Evolutionary conservation across 2,888 invertebrate species (phyloP).

Genomic region (Rambutsinella grinnellia): DNA sequence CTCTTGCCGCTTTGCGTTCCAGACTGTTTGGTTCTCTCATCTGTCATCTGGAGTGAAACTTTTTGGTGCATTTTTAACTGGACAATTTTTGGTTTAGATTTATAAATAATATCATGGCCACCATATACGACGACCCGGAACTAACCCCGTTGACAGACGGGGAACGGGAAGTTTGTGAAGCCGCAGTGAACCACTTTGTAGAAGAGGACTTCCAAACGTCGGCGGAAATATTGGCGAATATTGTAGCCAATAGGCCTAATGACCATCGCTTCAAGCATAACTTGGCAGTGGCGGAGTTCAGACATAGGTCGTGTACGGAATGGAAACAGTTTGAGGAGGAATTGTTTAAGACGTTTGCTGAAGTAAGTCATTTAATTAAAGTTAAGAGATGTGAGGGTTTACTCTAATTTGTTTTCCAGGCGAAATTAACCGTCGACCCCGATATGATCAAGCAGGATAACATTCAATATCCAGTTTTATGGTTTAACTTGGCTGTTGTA

Average conservation of each 20-base stretch:
- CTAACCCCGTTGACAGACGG: constrained; percentile 45
- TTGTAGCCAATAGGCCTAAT: constrained; percentile 71
- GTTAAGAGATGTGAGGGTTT: too few species aligned
- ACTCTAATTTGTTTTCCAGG: constrained; percentile 36
- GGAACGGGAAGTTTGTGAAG: constrained; percentile 52
- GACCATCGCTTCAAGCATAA: constrained; percentile 86
- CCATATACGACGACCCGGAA: constrained; percentile 31
- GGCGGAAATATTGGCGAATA: constrained; percentile 51
- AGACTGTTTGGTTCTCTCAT: too few species aligned
- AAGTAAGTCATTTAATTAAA: constrained; percentile 16
- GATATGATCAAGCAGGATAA: constrained; percentile 35
- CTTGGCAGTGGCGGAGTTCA: constrained; percentile 86
- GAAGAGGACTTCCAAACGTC: constrained; percentile 45
- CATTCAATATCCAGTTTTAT: constrained; percentile 70
- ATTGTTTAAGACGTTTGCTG: constrained; percentile 24
- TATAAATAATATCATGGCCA: too few species aligned
- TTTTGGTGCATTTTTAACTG: too few species aligned
- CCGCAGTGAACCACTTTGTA: constrained; percentile 37
- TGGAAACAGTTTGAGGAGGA: constrained; percentile 43
- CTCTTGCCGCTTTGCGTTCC: too few species aligned
- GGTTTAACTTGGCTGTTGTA: constrained; percentile 85
- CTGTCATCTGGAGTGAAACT: too few species aligned
- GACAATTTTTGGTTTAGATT: too few species aligned
- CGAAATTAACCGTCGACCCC: constrained; percentile 20
- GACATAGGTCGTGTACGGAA: constrained; percentile 71